These are phyloP conservation scores for Machaerirhynchus nigripectus DNA, from an alignment of 2,113 vertebrate genomes.

Conservation along the genomic window DNA sequence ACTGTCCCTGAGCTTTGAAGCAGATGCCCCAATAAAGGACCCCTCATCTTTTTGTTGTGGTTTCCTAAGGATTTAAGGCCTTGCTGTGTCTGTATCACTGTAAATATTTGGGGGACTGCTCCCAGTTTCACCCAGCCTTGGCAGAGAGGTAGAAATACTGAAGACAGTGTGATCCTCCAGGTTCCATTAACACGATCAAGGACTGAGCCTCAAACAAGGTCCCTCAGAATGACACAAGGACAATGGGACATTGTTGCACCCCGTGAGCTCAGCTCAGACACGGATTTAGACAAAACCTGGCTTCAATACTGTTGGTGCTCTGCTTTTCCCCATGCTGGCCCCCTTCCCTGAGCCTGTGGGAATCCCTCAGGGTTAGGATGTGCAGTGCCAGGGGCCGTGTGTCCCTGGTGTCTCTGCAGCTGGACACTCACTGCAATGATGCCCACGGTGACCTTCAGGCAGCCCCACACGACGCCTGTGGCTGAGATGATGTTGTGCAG, in stretches of 20 bases:
- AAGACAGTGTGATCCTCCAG: background rate
- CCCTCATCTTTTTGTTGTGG: background rate
- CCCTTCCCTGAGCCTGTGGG: background rate
- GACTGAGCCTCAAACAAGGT: background rate
- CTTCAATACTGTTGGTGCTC: background rate
- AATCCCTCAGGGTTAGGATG: background rate
- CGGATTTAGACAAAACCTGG: background rate
- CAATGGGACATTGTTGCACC: background rate
- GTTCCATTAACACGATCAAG: background rate
- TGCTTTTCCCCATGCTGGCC: background rate
- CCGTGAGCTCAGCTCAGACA: background rate
- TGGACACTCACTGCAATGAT: conserved; percentile 70
- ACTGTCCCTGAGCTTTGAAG: background rate
- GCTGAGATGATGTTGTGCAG: conserved; percentile 72
- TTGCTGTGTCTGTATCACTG: background rate
- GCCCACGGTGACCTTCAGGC: conserved; percentile 73
- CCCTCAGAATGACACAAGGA: background rate
- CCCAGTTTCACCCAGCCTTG: background rate
- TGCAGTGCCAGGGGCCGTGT: background rate
- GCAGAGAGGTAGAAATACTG: background rate
- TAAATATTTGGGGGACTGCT: background rate
- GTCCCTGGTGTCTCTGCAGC: background rate
- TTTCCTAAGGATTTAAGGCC: background rate
- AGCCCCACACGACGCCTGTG: conserved; percentile 75
- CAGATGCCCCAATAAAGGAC: background rate